phyloP scores from a whole-genome alignment of 2,113 vertebrate species.

The Protobothrops flavoviridis region DNA sequence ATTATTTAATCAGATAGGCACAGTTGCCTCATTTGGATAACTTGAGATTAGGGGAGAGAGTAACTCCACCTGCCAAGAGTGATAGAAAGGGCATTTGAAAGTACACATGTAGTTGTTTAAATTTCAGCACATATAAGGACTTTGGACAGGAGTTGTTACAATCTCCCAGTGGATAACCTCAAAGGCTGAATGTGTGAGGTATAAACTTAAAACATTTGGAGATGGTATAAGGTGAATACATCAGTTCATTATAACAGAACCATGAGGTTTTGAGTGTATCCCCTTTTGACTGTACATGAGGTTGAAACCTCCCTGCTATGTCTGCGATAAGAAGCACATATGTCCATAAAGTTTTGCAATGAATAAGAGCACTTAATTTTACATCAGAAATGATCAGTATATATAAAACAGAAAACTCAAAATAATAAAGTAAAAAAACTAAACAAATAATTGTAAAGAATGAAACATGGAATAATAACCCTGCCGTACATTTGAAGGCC shows the following conservation, averaged over 20 bases:
- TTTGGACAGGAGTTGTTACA: not conserved
- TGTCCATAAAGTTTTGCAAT: not conserved
- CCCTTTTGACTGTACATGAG: not conserved
- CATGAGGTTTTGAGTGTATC: not conserved
- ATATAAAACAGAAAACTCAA: not conserved
- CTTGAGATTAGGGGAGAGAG: not conserved
- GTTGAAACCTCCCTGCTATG: not conserved
- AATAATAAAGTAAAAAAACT: not conserved
- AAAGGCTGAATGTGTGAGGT: not conserved
- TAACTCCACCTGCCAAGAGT: not conserved
- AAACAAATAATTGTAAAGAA: conserved; percentile 47
- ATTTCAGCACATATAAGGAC: not conserved
- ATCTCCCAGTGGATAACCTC: not conserved
- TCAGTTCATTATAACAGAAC: not conserved
- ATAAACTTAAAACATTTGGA: not conserved
- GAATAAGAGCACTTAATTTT: not conserved
- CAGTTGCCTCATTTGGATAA: not conserved
- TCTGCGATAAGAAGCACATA: not conserved
- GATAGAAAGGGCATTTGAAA: not conserved
- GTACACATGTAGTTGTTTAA: not conserved
- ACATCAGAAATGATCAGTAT: not conserved
- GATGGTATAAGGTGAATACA: not conserved
- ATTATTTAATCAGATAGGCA: not conserved
- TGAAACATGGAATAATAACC: conserved; percentile 32
- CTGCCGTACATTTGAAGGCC: conserved; percentile 50